Evolutionary conservation across 2,113 vertebrate species (phyloP).

Genomic region (Lamprotornis superbus): DNA sequence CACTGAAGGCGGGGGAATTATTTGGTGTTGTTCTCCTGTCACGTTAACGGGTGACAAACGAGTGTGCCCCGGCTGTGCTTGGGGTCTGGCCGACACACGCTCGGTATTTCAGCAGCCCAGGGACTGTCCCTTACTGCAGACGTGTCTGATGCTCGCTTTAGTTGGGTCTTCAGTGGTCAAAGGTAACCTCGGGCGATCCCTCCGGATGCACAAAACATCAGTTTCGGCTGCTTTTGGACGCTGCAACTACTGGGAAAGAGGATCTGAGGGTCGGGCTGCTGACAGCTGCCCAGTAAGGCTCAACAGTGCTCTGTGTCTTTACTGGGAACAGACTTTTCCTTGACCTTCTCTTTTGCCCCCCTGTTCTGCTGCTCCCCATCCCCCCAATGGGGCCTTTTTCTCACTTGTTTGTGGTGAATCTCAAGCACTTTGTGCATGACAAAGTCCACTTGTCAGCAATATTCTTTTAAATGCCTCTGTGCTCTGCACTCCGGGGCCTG

Average conservation of each 20-base stretch:
- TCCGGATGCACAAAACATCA: not conserved
- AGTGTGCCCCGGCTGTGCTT: not conserved
- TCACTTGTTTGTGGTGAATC: not conserved
- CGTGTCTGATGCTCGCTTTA: fast-evolving
- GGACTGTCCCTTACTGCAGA: fast-evolving
- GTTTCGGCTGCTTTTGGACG: not conserved
- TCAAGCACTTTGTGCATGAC: conserved; percentile 22
- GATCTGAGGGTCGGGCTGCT: not conserved
- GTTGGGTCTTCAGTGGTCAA: no score
- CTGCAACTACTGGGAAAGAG: not conserved
- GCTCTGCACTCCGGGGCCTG: not conserved
- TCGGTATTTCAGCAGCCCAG: fast-evolving
- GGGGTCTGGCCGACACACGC: fast-evolving
- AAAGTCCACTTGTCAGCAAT: conserved; percentile 64
- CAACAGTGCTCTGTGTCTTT: not conserved
- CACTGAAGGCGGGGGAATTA: fast-evolving
- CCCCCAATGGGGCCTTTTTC: conserved; percentile 26
- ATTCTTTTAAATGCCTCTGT: conserved; percentile 9
- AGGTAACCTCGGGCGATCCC: not conserved
- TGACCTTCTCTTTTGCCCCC: conserved; percentile 17
- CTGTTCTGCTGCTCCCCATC: not conserved
- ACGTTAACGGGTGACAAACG: fast-evolving
- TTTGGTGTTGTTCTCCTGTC: not conserved
- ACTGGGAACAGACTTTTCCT: conserved; percentile 53
- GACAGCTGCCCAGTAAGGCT: not conserved